Percentiles rank a stretch among this genome's conserved stretches.
Evolutionary conservation across 2,113 vertebrate species (phyloP).

Genomic region (Plotosus lineatus): DNA sequence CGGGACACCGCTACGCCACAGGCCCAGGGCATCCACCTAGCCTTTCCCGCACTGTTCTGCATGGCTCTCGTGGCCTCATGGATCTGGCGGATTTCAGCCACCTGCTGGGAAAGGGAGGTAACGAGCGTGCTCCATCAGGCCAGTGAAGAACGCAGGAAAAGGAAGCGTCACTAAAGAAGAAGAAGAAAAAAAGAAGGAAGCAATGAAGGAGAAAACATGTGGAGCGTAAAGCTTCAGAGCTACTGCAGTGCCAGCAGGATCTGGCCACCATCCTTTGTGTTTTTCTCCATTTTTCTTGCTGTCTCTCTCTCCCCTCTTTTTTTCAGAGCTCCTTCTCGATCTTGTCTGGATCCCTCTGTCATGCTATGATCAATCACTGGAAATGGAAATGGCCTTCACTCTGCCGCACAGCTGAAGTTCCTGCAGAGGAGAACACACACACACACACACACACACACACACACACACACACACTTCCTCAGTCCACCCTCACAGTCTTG

Average conservation of each 20-base stretch:
- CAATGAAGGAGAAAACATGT: constrained; percentile 27
- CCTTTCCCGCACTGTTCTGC: constrained; percentile 68
- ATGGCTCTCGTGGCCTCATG: constrained; percentile 67
- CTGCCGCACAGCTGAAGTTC: not conserved
- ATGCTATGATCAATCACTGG: constrained; percentile 30
- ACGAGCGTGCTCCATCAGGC: constrained; percentile 85
- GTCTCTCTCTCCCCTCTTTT: constrained; percentile 53
- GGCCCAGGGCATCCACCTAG: constrained; percentile 60
- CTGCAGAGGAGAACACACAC: constrained; percentile 6
- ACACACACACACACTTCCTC: not conserved
- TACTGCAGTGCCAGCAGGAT: constrained; percentile 37
- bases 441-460: not conserved
- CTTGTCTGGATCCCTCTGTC: constrained; percentile 23
- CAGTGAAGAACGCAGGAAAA: constrained; percentile 66
- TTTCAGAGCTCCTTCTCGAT: constrained; percentile 29
- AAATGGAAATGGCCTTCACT: constrained; percentile 22
- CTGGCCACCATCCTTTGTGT: constrained; percentile 44
- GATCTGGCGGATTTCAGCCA: constrained; percentile 85
- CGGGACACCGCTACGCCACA: constrained; percentile 68
- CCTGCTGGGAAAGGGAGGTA: constrained; percentile 81
- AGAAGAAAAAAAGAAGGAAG: constrained; percentile 26
- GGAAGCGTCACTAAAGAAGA: constrained; percentile 9
- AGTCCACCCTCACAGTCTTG: constrained; percentile 6
- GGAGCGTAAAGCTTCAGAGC: constrained; percentile 38
- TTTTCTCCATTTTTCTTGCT: constrained; percentile 40